These are phyloP conservation scores for Anagrus nilaparvatae DNA, from an alignment of 1,140 invertebrate genomes.

Conservation along the genomic window DNA sequence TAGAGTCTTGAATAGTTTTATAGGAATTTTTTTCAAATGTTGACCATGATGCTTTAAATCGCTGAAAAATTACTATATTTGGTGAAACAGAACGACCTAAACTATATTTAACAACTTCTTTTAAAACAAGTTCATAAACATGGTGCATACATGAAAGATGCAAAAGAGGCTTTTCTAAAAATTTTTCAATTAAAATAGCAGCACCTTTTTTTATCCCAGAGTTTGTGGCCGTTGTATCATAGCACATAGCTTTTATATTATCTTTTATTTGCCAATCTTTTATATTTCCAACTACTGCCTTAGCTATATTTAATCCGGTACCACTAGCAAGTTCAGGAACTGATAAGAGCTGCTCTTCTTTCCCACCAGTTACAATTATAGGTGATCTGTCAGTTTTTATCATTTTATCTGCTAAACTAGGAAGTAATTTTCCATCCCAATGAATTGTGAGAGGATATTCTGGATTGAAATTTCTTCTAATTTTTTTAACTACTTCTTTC, in stretches of 20 bases:
- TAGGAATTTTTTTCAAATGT: slow-evolving; percentile 21
- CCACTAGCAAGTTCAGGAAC: slow-evolving; percentile 11
- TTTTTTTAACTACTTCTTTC: too few species aligned
- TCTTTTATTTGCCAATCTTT: slow-evolving; percentile 12
- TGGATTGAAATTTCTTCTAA: too few species aligned
- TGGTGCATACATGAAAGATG: slow-evolving; percentile 24
- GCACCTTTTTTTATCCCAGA: slow-evolving; percentile 13
- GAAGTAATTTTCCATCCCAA: slow-evolving; percentile 19
- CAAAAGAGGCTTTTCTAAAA: slow-evolving; percentile 13
- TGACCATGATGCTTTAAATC: slow-evolving; percentile 21
- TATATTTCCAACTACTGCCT: slow-evolving; percentile 13
- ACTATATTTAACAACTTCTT: slow-evolving; percentile 18
- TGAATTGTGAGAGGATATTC: too few species aligned
- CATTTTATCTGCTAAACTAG: slow-evolving; percentile 10
- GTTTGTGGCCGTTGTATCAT: slow-evolving; percentile 18
- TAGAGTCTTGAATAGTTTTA: slow-evolving; percentile 13
- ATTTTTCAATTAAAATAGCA: slow-evolving; percentile 10
- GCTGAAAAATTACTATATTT: slow-evolving; percentile 25
- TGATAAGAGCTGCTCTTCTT: slow-evolving; percentile 12
- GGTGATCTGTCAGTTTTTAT: slow-evolving; percentile 14
- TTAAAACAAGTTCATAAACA: slow-evolving; percentile 24
- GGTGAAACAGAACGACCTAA: slow-evolving; percentile 15
- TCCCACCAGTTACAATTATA: slow-evolving; percentile 10
- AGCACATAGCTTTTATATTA: slow-evolving; percentile 15
- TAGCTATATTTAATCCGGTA: slow-evolving; percentile 14